phyloP scores from a whole-genome alignment of 2,888 invertebrate genomes.

The Cataglyphis rosenhaueri region DNA sequence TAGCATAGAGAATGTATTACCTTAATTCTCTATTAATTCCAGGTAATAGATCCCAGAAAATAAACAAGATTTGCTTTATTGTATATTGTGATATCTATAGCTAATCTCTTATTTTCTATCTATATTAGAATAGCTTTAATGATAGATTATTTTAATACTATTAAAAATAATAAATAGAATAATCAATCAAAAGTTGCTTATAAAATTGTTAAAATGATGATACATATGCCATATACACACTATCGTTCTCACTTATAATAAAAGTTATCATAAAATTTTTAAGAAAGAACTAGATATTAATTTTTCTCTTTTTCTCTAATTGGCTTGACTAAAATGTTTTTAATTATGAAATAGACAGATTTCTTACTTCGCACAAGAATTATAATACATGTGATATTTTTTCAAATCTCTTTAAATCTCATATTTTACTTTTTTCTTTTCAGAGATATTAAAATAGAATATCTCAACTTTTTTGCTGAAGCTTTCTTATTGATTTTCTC shows the following conservation, averaged over 20 bases:
- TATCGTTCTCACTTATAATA: neutral
- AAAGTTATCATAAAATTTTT: neutral
- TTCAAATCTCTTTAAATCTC: neutral
- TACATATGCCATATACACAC: neutral
- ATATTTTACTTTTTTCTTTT: slow-evolving; percentile 29
- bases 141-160: neutral
- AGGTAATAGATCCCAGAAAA: neutral
- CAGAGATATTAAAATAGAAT: slow-evolving; percentile 27
- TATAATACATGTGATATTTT: neutral
- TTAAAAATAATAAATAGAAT: neutral
- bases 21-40: neutral
- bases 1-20: neutral
- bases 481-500: slow-evolving; percentile 31
- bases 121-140: neutral
- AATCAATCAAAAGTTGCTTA: neutral
- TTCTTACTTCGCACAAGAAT: neutral
- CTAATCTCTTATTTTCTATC: neutral
- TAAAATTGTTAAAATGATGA: neutral
- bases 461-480: slow-evolving; percentile 32
- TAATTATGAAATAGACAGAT: neutral
- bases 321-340: neutral
- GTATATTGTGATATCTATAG: neutral
- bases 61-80: neutral
- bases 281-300: neutral
- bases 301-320: neutral